These are phyloP conservation scores for Ibycter americanus DNA, from an alignment of 2,797 vertebrate genomes.

Conservation along the genomic window DNA sequence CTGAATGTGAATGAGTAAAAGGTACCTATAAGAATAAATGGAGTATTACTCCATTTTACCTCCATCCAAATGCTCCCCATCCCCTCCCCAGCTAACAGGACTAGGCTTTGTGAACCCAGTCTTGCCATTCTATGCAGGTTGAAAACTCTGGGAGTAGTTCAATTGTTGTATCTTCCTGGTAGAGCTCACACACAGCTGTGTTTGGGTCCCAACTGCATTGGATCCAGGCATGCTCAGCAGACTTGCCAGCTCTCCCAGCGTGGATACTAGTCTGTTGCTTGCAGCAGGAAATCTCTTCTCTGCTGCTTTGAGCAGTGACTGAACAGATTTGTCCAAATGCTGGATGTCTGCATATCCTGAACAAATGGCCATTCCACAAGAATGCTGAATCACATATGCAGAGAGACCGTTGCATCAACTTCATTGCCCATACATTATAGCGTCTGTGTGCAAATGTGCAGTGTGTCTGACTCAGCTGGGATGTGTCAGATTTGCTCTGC, in stretches of 20 bases:
- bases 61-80: neutral
- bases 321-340: neutral
- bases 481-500: neutral
- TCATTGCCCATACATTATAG: rapidly evolving
- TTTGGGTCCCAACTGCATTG: neutral
- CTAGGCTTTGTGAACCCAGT: neutral
- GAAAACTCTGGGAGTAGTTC: neutral
- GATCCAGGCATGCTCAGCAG: neutral
- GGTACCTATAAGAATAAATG: neutral
- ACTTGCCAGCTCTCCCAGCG: neutral
- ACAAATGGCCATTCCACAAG: neutral
- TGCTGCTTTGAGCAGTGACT: neutral
- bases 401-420: neutral
- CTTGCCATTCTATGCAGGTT: neutral
- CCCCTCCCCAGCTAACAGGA: neutral
- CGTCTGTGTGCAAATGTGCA: neutral
- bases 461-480: neutral
- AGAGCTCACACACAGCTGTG: conserved; percentile 10
- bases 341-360: neutral
- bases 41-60: neutral
- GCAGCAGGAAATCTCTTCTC: neutral
- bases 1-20: neutral
- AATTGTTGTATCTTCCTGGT: neutral
- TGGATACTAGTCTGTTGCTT: neutral
- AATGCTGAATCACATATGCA: neutral